phyloP scores from a whole-genome alignment of 2,797 vertebrate genomes.

The Aulostomus chinensis region DNA sequence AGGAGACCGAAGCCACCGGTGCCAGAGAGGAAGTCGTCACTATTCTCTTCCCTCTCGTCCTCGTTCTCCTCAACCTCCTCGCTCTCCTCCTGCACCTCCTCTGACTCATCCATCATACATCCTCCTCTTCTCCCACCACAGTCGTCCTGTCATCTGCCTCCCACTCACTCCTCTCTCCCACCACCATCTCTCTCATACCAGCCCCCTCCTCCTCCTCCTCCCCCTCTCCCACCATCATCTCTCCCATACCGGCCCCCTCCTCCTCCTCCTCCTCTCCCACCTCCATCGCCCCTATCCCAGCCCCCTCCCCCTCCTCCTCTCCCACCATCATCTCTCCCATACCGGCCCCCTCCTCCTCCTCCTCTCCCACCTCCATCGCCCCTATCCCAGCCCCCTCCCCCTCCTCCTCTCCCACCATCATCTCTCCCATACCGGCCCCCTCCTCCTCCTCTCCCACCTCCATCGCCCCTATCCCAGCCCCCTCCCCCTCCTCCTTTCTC shows the following conservation, averaged over 20 bases:
- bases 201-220: conserved; percentile 34
- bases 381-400: conserved; percentile 16
- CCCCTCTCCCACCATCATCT: conserved; percentile 1
- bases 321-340: neutral
- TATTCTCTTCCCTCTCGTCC: conserved; percentile 83
- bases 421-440: conserved; percentile 16
- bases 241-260: conserved; percentile 50
- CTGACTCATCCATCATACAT: conserved; percentile 75
- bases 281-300: neutral
- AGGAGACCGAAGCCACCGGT: conserved; percentile 86
- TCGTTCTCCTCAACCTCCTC: conserved; percentile 87
- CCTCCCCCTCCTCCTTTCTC: conserved; percentile 22
- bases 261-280: conserved; percentile 42
- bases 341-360: conserved; percentile 80
- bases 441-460: conserved; percentile 50
- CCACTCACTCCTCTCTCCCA: too few species aligned
- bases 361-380: conserved; percentile 73
- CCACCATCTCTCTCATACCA: too few species aligned
- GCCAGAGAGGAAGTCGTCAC: conserved; percentile 93
- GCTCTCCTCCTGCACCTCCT: conserved; percentile 81
- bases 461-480: neutral
- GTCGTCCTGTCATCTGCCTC: too few species aligned
- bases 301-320: neutral
- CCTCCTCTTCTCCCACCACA: conserved; percentile 40
- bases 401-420: conserved; percentile 8